These are phyloP conservation scores for Smutsia temminckii DNA, from an alignment of 2,797 vertebrate species.

Conservation along the genomic window DNA sequence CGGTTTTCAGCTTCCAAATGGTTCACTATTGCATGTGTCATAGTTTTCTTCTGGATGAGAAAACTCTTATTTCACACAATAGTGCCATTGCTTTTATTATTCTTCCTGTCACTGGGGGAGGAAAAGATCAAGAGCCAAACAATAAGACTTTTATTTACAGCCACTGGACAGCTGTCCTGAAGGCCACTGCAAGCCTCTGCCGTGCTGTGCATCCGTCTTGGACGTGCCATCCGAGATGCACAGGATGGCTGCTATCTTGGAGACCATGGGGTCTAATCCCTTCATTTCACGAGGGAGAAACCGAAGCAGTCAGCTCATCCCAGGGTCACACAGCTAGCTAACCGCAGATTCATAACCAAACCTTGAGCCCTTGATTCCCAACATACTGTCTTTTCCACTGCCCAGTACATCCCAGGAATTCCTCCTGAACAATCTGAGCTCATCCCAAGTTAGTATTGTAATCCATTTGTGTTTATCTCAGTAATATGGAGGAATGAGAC, in stretches of 20 bases:
- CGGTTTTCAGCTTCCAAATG: slow-evolving; percentile 37
- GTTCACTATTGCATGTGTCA: slow-evolving; percentile 53
- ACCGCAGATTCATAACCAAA: not conserved
- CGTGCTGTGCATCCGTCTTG: not conserved
- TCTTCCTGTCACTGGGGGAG: slow-evolving; percentile 77
- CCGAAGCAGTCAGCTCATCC: not conserved
- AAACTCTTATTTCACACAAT: slow-evolving; percentile 82
- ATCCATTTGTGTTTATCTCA: not conserved
- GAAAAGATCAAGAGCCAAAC: slow-evolving; percentile 41
- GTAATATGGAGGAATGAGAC: not conserved
- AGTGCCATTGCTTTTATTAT: slow-evolving; percentile 80
- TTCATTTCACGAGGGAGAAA: not conserved
- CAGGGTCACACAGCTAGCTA: no score
- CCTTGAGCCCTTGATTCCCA: not conserved
- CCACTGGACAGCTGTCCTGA: not conserved
- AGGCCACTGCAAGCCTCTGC: not conserved
- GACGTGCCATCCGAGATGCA: rapidly evolving
- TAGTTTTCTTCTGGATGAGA: slow-evolving; percentile 75
- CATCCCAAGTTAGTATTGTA: not conserved
- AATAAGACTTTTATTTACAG: slow-evolving; percentile 51
- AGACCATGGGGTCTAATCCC: not conserved
- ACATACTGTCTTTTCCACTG: not conserved
- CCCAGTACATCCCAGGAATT: not conserved
- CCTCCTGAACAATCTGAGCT: not conserved
- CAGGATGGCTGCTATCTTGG: not conserved